phyloP scores from a whole-genome alignment of 1,140 invertebrate species.

The Solen grandis region DNA sequence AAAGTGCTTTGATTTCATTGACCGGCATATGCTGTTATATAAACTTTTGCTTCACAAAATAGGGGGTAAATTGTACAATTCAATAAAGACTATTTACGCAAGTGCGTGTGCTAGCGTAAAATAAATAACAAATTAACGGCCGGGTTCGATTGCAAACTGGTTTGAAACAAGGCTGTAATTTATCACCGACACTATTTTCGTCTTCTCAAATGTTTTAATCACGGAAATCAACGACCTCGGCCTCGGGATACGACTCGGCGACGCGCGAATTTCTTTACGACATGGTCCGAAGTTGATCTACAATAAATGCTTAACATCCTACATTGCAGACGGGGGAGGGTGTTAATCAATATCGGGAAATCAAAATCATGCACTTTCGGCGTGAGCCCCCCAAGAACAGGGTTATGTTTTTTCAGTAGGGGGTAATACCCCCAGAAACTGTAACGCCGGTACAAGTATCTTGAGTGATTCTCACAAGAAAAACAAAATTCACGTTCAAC shows the following conservation, averaged over 20 bases:
- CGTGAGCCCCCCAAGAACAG: not conserved
- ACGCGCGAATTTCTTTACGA: constrained; percentile 40
- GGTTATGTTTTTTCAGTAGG: constrained; percentile 17
- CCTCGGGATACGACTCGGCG: too few species aligned
- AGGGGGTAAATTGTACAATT: too few species aligned
- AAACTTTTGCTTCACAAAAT: constrained; percentile 20
- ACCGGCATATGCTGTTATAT: constrained; percentile 10
- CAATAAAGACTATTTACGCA: too few species aligned
- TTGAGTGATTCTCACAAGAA: too few species aligned
- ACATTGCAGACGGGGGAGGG: constrained; percentile 26
- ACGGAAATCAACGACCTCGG: too few species aligned
- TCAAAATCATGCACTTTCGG: constrained; percentile 44
- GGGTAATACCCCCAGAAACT: constrained; percentile 11
- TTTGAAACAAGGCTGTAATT: too few species aligned
- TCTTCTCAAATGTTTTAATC: too few species aligned
- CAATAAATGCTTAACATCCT: constrained; percentile 22
- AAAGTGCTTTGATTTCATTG: not conserved
- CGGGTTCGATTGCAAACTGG: not conserved
- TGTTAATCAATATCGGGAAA: constrained; percentile 26
- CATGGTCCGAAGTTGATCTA: constrained; percentile 14
- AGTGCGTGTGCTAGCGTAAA: too few species aligned
- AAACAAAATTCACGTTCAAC: too few species aligned
- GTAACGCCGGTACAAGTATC: constrained; percentile 35
- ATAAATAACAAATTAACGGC: constrained; percentile 1
- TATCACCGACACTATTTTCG: too few species aligned